Base-by-base conservation (phyloP, 1,140 invertebrate species). In the Triops cancriformis region DNA sequence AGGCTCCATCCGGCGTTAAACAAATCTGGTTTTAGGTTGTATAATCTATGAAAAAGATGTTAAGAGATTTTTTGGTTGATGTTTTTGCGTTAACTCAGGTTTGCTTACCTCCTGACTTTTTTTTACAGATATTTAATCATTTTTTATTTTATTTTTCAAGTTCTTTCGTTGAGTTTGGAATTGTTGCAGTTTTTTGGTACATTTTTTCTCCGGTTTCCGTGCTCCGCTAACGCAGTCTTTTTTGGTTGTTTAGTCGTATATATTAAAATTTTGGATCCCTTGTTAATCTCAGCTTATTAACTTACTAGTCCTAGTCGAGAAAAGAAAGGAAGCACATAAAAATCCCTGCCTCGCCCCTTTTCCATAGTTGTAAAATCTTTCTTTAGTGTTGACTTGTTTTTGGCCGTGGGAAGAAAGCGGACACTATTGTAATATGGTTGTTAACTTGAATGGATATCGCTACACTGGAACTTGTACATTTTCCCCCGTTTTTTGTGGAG, bases 1-100 rank as follows among this genome's bases (percentile, higher is more conserved):
- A 64, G 51, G 51, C 51, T 64, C 51, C 51, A 64, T 64, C 51
- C 51, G 51, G 51, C 51, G 51, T 64, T 64, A 64, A 64, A 64
- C 23, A 64, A 64, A 64, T 64, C 45, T 37, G 23, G 23, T 64
- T 64, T 64, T 64, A 64, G 0, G 51, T 64, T 64, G 51, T 4
- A 7, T 64, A 14, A 14, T 18, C 18, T 64, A 64, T 14, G 14
- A 64, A 23, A 64, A 64, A 14, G 31, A 37, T 37, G 31, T 14
- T 64, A 64, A 64, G 11, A 64, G 18, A 1, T 64, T 64, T 64
- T 23, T 18, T 64, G 51, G 51, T 64, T 64, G 51, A 64, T 64
- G 11, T 45, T 18, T 18, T 64, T 64, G 51, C 51, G 23, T 64
- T 64, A 64, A 64, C 51, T 64, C 51, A 64, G 51, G 51, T 64